Percentiles rank a stretch among this genome's conserved stretches.
Conservation (phyloP, 2,797 vertebrate species). For the Channa striata region DNA sequence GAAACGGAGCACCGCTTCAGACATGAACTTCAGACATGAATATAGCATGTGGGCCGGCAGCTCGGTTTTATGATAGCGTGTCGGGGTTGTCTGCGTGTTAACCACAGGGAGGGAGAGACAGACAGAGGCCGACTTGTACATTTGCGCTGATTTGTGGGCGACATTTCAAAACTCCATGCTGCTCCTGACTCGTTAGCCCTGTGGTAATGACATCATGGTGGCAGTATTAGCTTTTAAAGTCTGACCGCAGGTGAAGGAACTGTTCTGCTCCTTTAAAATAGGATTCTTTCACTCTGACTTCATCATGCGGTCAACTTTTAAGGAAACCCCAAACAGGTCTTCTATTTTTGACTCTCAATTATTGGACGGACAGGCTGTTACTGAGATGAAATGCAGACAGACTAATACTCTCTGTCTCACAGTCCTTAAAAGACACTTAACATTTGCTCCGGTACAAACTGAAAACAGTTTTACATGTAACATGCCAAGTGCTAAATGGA, state of each 20-base stretch:
- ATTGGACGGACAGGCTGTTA: conserved; percentile 18
- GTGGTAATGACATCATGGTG: conserved; percentile 75
- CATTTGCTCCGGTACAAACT: neutral
- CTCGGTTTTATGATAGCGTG: conserved; percentile 34
- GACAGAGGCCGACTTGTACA: conserved; percentile 33
- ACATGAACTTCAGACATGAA: conserved; percentile 57
- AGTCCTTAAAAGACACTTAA: neutral
- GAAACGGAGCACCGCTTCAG: conserved; percentile 47
- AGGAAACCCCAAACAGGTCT: conserved; percentile 69
- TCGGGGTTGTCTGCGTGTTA: conserved; percentile 49
- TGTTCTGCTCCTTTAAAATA: conserved; percentile 51
- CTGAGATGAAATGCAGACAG: conserved; percentile 19
- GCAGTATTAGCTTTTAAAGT: conserved; percentile 62
- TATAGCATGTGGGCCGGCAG: conserved; percentile 19
- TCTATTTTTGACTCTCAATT: conserved; percentile 44
- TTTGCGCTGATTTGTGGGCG: conserved; percentile 25
- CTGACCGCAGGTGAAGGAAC: conserved; percentile 52
- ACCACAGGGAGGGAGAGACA: conserved; percentile 44
- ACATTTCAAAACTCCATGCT: conserved; percentile 36
- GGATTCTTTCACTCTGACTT: conserved; percentile 67
- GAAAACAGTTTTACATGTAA: conserved; percentile 1
- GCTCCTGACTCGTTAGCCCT: conserved; percentile 61
- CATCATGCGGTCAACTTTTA: conserved; percentile 60
- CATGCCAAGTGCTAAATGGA: neutral
- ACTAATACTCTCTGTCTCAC: neutral